A percentile compares a stretch with the other conserved stretches of the same genome.
Evolutionary conservation across 2,888 invertebrate genomes (phyloP).

Genomic region (Cantharis nigra): DNA sequence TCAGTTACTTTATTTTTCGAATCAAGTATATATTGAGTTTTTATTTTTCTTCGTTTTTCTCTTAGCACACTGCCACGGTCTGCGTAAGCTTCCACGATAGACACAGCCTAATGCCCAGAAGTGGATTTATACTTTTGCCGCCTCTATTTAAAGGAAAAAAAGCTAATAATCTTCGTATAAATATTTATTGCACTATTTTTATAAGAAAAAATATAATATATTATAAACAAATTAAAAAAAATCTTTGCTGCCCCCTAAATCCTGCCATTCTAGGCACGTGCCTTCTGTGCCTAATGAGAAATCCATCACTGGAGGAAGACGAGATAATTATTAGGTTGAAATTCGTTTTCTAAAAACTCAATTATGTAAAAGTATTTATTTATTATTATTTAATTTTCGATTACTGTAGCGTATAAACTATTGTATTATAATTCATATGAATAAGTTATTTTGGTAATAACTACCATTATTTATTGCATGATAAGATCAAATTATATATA

Average conservation of each 20-base stretch:
- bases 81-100: neutral
- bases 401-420: neutral
- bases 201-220: too few species aligned
- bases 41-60: neutral
- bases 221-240: too few species aligned
- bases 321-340: too few species aligned
- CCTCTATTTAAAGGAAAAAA: too few species aligned
- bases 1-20: neutral
- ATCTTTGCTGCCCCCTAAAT: too few species aligned
- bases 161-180: too few species aligned
- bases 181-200: too few species aligned
- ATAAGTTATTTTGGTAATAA: neutral
- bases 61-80: neutral
- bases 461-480: neutral
- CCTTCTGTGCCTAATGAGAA: too few species aligned
- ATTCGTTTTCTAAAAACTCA: neutral
- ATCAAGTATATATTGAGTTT: neutral
- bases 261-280: too few species aligned
- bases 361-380: neutral
- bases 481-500: neutral
- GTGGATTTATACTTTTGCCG: too few species aligned
- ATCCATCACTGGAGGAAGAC: too few species aligned
- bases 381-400: neutral
- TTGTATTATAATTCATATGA: neutral
- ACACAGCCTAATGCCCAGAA: too few species aligned